Conservation (phyloP, 2,113 vertebrate species). For the Ramphastos sulfuratus region DNA sequence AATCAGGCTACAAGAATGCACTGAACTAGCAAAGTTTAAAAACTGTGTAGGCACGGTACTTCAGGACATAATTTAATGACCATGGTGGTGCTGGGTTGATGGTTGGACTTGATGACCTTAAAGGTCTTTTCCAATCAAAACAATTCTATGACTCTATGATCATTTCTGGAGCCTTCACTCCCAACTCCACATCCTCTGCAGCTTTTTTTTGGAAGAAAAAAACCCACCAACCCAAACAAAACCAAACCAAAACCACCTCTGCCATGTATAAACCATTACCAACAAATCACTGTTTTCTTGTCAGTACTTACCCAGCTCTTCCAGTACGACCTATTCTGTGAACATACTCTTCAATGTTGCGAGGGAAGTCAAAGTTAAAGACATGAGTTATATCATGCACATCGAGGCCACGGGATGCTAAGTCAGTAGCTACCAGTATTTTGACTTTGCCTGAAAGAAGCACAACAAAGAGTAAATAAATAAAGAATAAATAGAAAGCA, state of each 20-base stretch:
- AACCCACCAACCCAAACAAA: too few relatives aligned
- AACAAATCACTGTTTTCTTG: background rate
- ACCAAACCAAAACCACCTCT: background rate
- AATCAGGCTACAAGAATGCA: too few relatives aligned
- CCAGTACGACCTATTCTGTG: conserved; percentile 95
- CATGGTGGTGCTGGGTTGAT: too few relatives aligned
- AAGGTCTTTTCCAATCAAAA: too few relatives aligned
- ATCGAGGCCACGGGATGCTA: conserved; percentile 94
- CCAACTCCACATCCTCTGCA: background rate
- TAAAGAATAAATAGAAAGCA: background rate
- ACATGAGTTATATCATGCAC: conserved; percentile 93
- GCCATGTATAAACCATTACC: background rate
- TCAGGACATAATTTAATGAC: too few relatives aligned
- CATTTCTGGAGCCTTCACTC: background rate
- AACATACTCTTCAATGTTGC: conserved; percentile 96
- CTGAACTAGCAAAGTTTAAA: too few relatives aligned
- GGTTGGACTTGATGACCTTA: too few relatives aligned
- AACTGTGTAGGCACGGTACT: too few relatives aligned
- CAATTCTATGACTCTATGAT: too few relatives aligned
- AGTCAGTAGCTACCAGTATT: conserved; percentile 93
- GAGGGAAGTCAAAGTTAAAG: conserved; percentile 94
- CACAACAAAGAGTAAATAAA: background rate
- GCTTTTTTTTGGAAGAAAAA: background rate
- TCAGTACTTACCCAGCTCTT: conserved; percentile 85
- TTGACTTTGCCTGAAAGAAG: conserved; percentile 84